Evolutionary conservation across 2,888 invertebrate species (phyloP), one percentile per base, ranked within the genome.

Genomic region (Chalcis sispes): DNA sequence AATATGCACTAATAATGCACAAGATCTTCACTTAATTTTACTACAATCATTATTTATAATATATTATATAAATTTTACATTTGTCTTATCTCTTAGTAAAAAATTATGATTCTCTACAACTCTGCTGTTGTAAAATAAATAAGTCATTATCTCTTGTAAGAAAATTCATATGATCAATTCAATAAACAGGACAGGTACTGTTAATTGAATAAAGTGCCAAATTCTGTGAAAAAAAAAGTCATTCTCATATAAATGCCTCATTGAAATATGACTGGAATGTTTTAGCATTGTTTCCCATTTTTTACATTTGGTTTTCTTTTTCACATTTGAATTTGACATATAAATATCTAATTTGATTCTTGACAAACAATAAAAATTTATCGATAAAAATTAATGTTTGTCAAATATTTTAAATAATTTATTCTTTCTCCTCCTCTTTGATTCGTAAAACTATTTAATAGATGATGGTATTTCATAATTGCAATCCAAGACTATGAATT

Each of bases 401-500:
- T 67, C 75, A 72, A 7, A 56, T 42, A 54, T 50, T 58, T 70
- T 23, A 69, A 75, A 69, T 75, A 66, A 72, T 70, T 65, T 71
- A 65, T 61, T 77, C 52, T 65, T 67, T 71, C 42, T 69, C 27
- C 58, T 58, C 40, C 40, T 59, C 54, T 87, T 73, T 85, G 85
- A 80, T 85, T 87, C 80, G 87, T 87, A 83, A 85, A 85, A 82
- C 85, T 85, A 82, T 86, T 85, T 78, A 86, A 88, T 81, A 82
- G 84, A 78, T 87, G 85, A 82, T 85, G 84, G 78, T 85, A 83
- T 69, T 86, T 85, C 56, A 82, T 48, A 80, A 78, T 66, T 81
- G 81, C 83, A 82, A 86, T 86, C 83, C 86, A 86, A 83, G 86
- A 88, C 88, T 88, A 88, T 85, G 88, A 88, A 77, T 82, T 88